Percentiles rank a stretch among this genome's conserved stretches.
Evolutionary conservation across 2,888 invertebrate species (phyloP).

Genomic region (Bellardia bayeri): DNA sequence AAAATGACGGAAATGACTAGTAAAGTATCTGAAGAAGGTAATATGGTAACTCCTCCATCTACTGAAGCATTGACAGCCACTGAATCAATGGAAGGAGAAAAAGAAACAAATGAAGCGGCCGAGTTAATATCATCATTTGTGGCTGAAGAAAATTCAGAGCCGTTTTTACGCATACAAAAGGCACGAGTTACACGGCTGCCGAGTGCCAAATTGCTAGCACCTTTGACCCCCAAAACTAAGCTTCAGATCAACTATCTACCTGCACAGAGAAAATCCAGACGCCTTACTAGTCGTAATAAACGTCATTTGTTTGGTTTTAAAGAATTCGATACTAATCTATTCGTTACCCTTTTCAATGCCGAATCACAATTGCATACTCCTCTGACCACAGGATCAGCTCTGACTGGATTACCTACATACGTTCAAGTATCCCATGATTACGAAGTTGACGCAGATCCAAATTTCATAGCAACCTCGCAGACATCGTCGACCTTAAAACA

Average conservation of each 20-base stretch:
- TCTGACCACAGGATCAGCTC: slow-evolving; percentile 28
- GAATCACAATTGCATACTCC: slow-evolving; percentile 71
- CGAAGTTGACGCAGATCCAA: slow-evolving; percentile 76
- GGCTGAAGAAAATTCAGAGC: slow-evolving; percentile 78
- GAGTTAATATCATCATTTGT: slow-evolving; percentile 80
- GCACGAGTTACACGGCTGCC: slow-evolving; percentile 78
- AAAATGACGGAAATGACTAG: slow-evolving; percentile 27
- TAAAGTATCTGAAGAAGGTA: slow-evolving; percentile 26
- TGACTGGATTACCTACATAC: slow-evolving; percentile 66
- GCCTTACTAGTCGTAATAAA: slow-evolving; percentile 74
- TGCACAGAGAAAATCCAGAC: slow-evolving; percentile 55
- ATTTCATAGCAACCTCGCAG: slow-evolving; percentile 73
- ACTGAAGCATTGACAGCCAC: slow-evolving; percentile 46
- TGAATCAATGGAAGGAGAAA: slow-evolving; percentile 70
- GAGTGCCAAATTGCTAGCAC: slow-evolving; percentile 80
- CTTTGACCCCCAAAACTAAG: slow-evolving; percentile 69
- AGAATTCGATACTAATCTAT: slow-evolving; percentile 79
- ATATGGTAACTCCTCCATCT: not conserved
- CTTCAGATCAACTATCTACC: slow-evolving; percentile 73
- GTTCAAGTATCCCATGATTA: slow-evolving; percentile 77
- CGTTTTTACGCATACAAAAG: slow-evolving; percentile 79
- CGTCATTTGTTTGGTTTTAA: slow-evolving; percentile 79
- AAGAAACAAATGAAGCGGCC: slow-evolving; percentile 77
- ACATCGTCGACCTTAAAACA: slow-evolving; percentile 74
- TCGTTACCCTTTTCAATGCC: slow-evolving; percentile 78